These are phyloP conservation scores for Harpagifer antarcticus DNA, from an alignment of 2,797 vertebrate species.

Conservation along the genomic window DNA sequence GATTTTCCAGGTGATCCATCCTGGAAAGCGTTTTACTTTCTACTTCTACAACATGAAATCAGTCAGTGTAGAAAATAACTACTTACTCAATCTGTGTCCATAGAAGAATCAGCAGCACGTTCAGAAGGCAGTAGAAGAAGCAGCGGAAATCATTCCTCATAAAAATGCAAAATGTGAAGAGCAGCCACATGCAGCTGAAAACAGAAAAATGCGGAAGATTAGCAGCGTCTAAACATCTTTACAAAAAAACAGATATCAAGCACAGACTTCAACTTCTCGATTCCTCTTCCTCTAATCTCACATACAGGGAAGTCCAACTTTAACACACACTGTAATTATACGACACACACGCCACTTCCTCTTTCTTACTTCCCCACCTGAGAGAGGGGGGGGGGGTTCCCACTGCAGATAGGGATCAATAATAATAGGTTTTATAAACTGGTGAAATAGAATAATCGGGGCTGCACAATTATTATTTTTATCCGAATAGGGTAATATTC, in stretches of 20 bases:
- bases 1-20: background rate
- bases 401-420: too few species aligned
- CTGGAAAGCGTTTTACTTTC: background rate
- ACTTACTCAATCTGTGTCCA: constrained; percentile 78
- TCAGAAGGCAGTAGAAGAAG: constrained; percentile 70
- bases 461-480: background rate
- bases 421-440: too few species aligned
- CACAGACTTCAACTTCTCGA: constrained; percentile 47
- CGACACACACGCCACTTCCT: constrained; percentile 61
- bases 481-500: background rate
- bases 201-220: constrained; percentile 53
- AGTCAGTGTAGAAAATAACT: background rate
- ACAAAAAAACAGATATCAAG: constrained; percentile 21
- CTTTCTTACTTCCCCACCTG: constrained; percentile 69
- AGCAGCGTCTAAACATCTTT: constrained; percentile 33
- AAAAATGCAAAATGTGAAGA: constrained; percentile 62
- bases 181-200: constrained; percentile 67
- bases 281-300: constrained; percentile 69
- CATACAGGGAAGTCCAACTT: constrained; percentile 48
- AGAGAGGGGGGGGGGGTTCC: background rate
- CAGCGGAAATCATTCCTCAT: constrained; percentile 65
- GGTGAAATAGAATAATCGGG: too few species aligned
- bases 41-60: background rate
- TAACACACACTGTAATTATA: constrained; percentile 31
- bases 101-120: constrained; percentile 70